Base-by-base conservation (phyloP, 1,140 invertebrate species). In the Rhagoletis pomonella region DNA sequence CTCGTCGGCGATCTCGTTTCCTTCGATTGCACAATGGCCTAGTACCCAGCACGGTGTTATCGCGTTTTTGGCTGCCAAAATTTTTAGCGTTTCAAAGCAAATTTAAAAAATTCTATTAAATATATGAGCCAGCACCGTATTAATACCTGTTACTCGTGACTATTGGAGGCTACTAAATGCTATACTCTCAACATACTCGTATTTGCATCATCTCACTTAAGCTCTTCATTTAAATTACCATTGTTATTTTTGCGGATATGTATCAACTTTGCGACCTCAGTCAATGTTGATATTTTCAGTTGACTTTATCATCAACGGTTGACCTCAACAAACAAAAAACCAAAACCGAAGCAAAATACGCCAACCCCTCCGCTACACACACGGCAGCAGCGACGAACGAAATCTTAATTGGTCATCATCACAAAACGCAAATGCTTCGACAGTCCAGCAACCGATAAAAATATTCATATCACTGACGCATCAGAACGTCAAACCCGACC, bases 231-330 rank as follows among this genome's bases (percentile, higher is more conserved):
- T 14, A 62, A 50, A 7, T 55, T 44, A 47, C 44, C 7, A 69
- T 10, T 4, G 44, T 55, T 55, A 50, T 55, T 55, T 50, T n/a
- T 81, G 73, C 73, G 73, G 47, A 81, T 55, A 81, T 29, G 29
- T 29, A 29, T 81, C 47, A 81, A 58, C 19, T 81, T 7, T 55
- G 5, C 55, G 73, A 81, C 73, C 73, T 81, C 69, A 19, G 47
- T 47, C 42, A 50, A 50, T 44, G 44, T 77, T 19, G 44, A 42
- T 81, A 81, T 58, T 58, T 81, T 55, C 73, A 19, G 73, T 81
- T 73, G 67, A 73, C 42, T 55, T 81, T 81, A n/a, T 12, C 44
- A 81, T 81, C 47, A 81, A 55, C 73, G 73, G 47, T 81, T 81
- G 73, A 58, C 73, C 73, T 10, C 47, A 81, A 81, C 44, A 58